Base-by-base conservation (phyloP, 2,888 invertebrate genomes). In the Operophtera brumata region DNA sequence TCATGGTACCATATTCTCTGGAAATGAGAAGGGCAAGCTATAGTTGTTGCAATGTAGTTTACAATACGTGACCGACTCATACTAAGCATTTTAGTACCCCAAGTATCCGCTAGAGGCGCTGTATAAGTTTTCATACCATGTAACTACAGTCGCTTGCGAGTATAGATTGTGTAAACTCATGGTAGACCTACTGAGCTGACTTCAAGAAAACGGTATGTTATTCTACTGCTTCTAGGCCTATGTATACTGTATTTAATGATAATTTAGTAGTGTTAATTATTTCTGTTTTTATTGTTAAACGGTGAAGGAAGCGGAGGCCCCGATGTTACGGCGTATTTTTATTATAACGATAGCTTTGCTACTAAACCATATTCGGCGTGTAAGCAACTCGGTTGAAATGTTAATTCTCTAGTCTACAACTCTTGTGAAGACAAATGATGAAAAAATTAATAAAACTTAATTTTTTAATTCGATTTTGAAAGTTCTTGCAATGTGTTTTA, bases 381-480 rank as follows among this genome's bases (percentile, higher is more conserved):
- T 80, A 77, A 77, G 78, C 78, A 73, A 80, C 80, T 80, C 79
- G 75, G 78, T 85, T 84, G 75, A 82, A 83, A 81, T 84, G 84
- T 86, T 86, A 83, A 78, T 83, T 84, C 81, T 90, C 90, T 90
- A 90, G 90, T 90, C 90, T 89, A 82, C 75, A 77, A 81, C 77
- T 87, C 87, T 87, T 87, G 84, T 88, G 84, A 89, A 88, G 85
- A 87, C 86, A 84, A 87, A 65, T 87, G 82, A 86, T 85, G 78
- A 78, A 78, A 82, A 78, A 83, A 79, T 76, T 60, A 78, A 81
- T 80, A 67, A 78, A 85, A 82, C 78, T 80, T 81, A 82, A 82
- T 85, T 88, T 89, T 86, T 85, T 75, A 80, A 82, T 86, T 87
- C 85, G 77, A 87, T 87, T 88, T 85, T 84, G 88, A 87, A 88